A percentile compares a stretch with the other conserved stretches of the same genome.
Evolutionary conservation across 2,888 invertebrate genomes (phyloP).

Genomic region (Drosophila nigricruria): DNA sequence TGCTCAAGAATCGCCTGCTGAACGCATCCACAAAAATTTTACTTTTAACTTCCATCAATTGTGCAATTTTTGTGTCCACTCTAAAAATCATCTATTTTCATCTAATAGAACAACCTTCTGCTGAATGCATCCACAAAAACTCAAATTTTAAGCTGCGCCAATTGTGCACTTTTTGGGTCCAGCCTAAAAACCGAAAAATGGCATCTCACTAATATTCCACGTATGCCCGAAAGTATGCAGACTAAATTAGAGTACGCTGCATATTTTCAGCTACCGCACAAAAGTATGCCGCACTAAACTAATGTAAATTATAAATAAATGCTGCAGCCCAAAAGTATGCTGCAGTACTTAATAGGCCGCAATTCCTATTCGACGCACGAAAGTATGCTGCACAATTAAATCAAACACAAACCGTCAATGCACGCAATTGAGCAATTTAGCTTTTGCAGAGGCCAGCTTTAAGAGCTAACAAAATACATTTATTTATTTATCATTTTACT

Average conservation of each 20-base stretch:
- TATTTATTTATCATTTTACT: neutral
- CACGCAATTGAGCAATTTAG: neutral
- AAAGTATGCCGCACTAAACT: neutral
- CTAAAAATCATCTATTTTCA: no score
- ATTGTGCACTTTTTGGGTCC: neutral
- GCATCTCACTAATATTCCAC: neutral
- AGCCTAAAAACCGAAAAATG: neutral
- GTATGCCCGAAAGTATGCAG: conserved; percentile 12
- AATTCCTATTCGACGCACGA: no score
- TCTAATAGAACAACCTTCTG: neutral
- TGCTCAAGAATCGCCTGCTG: no score
- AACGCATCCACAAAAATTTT: neutral
- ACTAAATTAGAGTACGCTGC: neutral
- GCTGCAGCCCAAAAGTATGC: neutral
- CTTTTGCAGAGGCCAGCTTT: neutral
- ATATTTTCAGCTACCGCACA: neutral
- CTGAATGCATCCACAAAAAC: neutral
- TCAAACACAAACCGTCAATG: neutral
- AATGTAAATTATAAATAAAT: neutral
- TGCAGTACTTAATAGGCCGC: no score
- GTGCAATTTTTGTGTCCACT: neutral
- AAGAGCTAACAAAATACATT: neutral
- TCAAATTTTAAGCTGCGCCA: neutral
- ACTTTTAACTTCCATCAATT: neutral
- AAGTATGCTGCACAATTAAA: neutral